These are phyloP conservation scores for Eupsilia transversa DNA, from an alignment of 2,888 invertebrate genomes.

Conservation along the genomic window DNA sequence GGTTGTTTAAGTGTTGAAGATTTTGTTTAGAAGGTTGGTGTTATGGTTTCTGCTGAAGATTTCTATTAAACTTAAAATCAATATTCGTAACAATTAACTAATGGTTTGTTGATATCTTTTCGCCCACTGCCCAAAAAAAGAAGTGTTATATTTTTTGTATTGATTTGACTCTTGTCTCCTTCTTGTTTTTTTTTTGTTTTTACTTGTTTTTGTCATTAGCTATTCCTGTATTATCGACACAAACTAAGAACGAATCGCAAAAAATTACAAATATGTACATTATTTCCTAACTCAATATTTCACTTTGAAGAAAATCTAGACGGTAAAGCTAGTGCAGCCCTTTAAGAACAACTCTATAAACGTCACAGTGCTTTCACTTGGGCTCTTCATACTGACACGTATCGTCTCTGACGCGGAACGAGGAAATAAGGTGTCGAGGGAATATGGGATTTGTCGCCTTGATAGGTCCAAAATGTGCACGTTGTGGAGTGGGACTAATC, in stretches of 20 bases:
- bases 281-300: constrained; percentile 21
- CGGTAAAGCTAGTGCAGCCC: constrained; percentile 21
- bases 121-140: not conserved
- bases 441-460: not conserved
- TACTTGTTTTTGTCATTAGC: not conserved
- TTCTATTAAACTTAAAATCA: too few relatives aligned
- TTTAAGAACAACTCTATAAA: constrained; percentile 49
- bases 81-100: too few relatives aligned
- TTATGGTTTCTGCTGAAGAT: too few relatives aligned
- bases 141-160: not conserved
- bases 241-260: not conserved
- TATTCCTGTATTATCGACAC: not conserved
- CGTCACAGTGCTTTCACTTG: constrained; percentile 51
- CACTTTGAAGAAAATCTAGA: constrained; percentile 23
- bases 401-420: constrained; percentile 7
- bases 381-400: constrained; percentile 54
- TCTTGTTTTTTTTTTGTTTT: not conserved
- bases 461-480: constrained; percentile 1
- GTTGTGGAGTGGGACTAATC: too few relatives aligned
- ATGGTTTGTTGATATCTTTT: not conserved
- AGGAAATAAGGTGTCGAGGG: not conserved
- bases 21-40: not conserved
- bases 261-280: not conserved
- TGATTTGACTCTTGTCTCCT: not conserved
- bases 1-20: not conserved